These are phyloP conservation scores for Merops nubicus DNA, from an alignment of 2,113 vertebrate species.

Conservation along the genomic window DNA sequence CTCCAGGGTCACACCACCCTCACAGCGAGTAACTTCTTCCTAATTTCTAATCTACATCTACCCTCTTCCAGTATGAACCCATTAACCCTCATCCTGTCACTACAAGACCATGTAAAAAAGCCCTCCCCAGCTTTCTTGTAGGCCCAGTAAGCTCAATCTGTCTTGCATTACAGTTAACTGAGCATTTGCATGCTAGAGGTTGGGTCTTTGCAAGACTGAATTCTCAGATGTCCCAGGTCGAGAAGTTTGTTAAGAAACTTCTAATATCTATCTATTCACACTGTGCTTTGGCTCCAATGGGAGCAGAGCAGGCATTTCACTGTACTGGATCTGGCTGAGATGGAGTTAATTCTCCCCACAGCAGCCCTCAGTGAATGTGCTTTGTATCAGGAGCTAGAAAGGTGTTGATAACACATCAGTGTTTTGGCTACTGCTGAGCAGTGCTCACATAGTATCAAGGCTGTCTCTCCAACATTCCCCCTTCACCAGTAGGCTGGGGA, in stretches of 20 bases:
- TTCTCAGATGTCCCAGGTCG: accelerated
- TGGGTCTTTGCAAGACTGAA: neutral
- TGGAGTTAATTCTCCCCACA: neutral
- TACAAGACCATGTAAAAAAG: no score
- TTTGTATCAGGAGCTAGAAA: neutral
- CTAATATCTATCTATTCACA: neutral
- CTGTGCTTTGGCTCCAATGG: neutral
- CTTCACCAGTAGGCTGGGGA: no score
- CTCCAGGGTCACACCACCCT: no score
- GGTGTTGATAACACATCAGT: no score
- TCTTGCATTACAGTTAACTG: neutral
- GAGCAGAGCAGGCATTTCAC: neutral
- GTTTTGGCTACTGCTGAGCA: neutral
- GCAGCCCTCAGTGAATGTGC: neutral
- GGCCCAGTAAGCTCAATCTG: neutral
- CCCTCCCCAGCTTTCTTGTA: no score
- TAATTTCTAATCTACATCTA: no score
- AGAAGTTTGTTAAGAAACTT: neutral
- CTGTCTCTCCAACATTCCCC: neutral
- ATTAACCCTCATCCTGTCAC: no score
- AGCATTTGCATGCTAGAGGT: neutral
- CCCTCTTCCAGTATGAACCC: no score
- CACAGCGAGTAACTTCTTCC: no score
- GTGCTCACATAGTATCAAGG: no score
- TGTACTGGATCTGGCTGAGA: neutral